Base-by-base conservation (phyloP, 2,113 vertebrate species). In the Paramisgurnus dabryanus region DNA sequence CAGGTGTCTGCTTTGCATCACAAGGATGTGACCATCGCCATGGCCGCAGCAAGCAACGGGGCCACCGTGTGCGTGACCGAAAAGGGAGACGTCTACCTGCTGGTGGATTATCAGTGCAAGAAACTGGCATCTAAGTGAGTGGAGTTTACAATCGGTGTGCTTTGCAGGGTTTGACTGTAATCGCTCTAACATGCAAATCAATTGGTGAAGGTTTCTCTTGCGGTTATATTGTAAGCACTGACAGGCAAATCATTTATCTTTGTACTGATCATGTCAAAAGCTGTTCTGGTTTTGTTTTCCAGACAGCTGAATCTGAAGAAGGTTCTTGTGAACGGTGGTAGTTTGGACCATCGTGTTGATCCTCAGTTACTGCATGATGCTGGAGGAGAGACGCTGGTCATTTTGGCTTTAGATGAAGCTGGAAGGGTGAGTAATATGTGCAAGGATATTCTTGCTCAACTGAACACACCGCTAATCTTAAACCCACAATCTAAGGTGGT, bases 301-400 rank as follows among this genome's bases (percentile, higher is more conserved):
- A 99, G 98, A 85, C 98, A 98, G 66, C 88, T 98, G 72, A 97
- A 98, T 86, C 92, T 99, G 86, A 98, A 93, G 89, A 99, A 98
- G 85, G 91, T 98, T 85, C 91, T 98, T 85, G 95, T 99, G 39
- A 95, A 89, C 76, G 98, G 97, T 0, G 98, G 97, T 27, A 89
- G 85, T 87, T 91, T 98, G 88, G 96, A 98, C 85, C 95, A 97
- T 82, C 95, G 95, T n/a, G 92, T 95, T 69, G 93, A 95, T 88
- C 93, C 95, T 17, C 93, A 98, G 83, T 86, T 95, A 82, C 92
- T 99, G 45, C 89, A 94, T 60, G 98, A 98, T 85, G 95, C 93
- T 58, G 95, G 91, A 11, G 95, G 94, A 69, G 93, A 96, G 70
- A 96, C 95, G 86, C 92, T 96, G 69, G 89, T 92, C 68, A 91